phyloP scores from a whole-genome alignment of 2,797 vertebrate species.

The Poecilia gillii region DNA sequence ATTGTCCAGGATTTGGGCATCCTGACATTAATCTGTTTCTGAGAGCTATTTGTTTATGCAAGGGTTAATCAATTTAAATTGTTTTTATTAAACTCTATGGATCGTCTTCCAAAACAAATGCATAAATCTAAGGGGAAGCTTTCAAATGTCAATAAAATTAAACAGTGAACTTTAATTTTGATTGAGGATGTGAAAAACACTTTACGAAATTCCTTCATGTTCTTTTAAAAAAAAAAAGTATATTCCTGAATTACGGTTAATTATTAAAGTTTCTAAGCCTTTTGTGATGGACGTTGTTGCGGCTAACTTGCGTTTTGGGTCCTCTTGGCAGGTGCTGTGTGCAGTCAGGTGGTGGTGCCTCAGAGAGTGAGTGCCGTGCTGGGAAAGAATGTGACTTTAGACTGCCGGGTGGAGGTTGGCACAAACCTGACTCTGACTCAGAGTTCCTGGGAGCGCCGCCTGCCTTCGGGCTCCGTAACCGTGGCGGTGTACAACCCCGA shows the following conservation, averaged over 20 bases:
- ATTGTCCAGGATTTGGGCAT: background rate
- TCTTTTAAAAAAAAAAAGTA: background rate
- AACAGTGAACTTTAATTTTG: background rate
- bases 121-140: background rate
- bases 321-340: conserved; percentile 83
- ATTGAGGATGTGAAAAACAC: background rate
- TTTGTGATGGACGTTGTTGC: background rate
- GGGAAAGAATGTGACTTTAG: conserved; percentile 94
- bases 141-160: background rate
- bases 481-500: conserved; percentile 93
- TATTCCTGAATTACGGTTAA: background rate
- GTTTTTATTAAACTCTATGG: background rate
- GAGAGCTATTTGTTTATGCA: background rate
- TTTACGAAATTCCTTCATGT: background rate
- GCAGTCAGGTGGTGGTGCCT: conserved; percentile 91
- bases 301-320: conserved; percentile 15
- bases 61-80: background rate
- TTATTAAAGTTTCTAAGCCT: background rate
- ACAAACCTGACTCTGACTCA: conserved; percentile 90
- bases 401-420: conserved; percentile 92
- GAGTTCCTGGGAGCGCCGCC: conserved; percentile 94
- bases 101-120: background rate
- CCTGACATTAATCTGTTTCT: background rate
- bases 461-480: conserved; percentile 86
- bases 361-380: conserved; percentile 90